These are phyloP conservation scores for Oxyscelio sp. DNA, from an alignment of 2,888 invertebrate genomes.

Conservation along the genomic window DNA sequence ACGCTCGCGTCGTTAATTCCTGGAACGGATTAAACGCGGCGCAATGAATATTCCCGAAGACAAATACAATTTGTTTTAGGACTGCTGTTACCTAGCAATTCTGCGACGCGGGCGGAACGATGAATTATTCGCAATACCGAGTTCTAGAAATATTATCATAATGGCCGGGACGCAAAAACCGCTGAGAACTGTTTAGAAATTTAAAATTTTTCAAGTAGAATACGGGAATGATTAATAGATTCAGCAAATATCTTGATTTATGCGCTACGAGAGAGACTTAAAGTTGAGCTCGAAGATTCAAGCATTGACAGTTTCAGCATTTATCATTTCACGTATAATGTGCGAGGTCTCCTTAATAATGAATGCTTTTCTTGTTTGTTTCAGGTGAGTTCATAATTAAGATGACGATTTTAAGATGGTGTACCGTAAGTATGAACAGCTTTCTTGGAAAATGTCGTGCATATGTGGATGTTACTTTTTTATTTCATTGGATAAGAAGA, in stretches of 20 bases:
- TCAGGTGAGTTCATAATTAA: conserved; percentile 29
- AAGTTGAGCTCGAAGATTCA: too few relatives aligned
- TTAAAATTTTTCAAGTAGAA: conserved; percentile 15
- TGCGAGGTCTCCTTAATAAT: conserved; percentile 7
- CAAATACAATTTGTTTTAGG: conserved; percentile 39
- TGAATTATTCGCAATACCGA: conserved; percentile 28
- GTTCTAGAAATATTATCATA: not conserved
- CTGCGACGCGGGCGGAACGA: not conserved
- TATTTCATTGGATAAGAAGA: not conserved
- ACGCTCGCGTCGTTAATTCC: conserved; percentile 40
- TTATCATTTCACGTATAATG: not conserved
- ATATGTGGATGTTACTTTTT: too few relatives aligned
- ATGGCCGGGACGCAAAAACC: not conserved
- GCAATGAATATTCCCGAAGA: conserved; percentile 31
- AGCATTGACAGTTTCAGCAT: too few relatives aligned
- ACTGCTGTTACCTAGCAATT: conserved; percentile 25
- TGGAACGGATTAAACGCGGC: conserved; percentile 37
- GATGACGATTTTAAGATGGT: not conserved
- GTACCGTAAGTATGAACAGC: conserved; percentile 6
- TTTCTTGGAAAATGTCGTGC: not conserved
- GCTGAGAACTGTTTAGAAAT: conserved; percentile 23
- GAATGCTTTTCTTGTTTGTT: conserved; percentile 35
- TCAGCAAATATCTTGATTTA: conserved; percentile 1
- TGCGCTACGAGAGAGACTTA: not conserved
- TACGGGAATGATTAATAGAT: conserved; percentile 30